Evolutionary conservation across 2,888 invertebrate genomes (phyloP).

Genomic region (Litoditis marina): DNA sequence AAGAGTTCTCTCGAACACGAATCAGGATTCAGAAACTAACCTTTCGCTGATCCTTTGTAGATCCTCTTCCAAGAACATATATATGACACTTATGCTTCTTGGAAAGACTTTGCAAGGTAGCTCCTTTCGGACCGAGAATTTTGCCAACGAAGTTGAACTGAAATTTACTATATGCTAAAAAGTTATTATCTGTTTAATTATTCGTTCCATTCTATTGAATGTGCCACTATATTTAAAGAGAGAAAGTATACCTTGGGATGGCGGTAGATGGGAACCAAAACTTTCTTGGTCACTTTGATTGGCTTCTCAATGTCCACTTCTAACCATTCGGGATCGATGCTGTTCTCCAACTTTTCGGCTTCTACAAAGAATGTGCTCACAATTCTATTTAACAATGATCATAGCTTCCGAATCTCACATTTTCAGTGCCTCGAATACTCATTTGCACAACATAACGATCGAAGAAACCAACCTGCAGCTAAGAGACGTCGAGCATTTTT

Average conservation of each 20-base stretch:
- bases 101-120: conserved; percentile 58
- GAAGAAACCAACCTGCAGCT: conserved; percentile 31
- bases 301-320: conserved; percentile 61
- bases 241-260: conserved; percentile 50
- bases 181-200: neutral
- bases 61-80: conserved; percentile 60
- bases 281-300: conserved; percentile 58
- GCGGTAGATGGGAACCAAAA: conserved; percentile 59
- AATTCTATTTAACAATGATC: neutral
- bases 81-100: conserved; percentile 60
- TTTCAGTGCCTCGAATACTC: no score
- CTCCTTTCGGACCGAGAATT: conserved; percentile 60
- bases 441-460: no score
- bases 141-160: conserved; percentile 62
- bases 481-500: conserved; percentile 56
- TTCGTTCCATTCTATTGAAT: neutral
- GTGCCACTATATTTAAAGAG: no score
- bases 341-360: conserved; percentile 52
- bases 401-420: neutral
- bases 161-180: neutral
- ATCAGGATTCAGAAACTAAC: conserved; percentile 20
- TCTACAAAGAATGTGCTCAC: conserved; percentile 50
- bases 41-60: conserved; percentile 58
- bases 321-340: conserved; percentile 61
- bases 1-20: no score